Percentiles rank a stretch among this genome's conserved stretches.
Evolutionary conservation across 2,888 invertebrate genomes (phyloP).

Genomic region (Meghimatium bilineatum): DNA sequence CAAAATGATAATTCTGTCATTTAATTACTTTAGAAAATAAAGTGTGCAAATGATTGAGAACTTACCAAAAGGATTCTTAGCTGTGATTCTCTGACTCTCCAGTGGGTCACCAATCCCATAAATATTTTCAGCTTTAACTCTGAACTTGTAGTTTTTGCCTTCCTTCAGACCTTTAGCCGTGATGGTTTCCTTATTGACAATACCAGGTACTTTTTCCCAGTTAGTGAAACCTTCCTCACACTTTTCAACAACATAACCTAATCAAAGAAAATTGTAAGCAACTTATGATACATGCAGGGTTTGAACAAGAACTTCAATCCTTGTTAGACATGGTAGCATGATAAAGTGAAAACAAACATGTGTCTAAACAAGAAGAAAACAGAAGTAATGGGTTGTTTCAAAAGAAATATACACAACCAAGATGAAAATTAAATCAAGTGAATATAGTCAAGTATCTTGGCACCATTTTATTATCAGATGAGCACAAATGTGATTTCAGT

Average conservation of each 20-base stretch:
- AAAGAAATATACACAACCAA: too few species aligned
- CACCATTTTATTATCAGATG: too few species aligned
- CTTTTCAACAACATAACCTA: slow-evolving; percentile 95
- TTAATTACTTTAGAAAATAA: neutral
- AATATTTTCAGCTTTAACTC: slow-evolving; percentile 96
- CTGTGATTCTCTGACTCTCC: slow-evolving; percentile 89
- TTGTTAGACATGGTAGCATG: too few species aligned
- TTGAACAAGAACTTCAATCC: too few species aligned
- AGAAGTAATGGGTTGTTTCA: too few species aligned
- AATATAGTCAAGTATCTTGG: too few species aligned
- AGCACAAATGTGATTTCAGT: too few species aligned
- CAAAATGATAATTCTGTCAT: too few species aligned
- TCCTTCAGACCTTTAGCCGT: slow-evolving; percentile 95
- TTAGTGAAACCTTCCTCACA: slow-evolving; percentile 92
- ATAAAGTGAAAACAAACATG: too few species aligned
- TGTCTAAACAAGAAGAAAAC: too few species aligned
- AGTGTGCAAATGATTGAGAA: slow-evolving; percentile 7
- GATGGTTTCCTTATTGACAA: slow-evolving; percentile 88
- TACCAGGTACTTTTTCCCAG: slow-evolving; percentile 96
- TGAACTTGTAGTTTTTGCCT: slow-evolving; percentile 95
- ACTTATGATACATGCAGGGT: too few species aligned
- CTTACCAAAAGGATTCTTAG: slow-evolving; percentile 96
- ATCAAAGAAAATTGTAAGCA: neutral
- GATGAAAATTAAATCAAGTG: too few species aligned
- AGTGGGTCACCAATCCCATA: slow-evolving; percentile 96